Evolutionary conservation across 2,797 vertebrate genomes (phyloP), one percentile per base, ranked within the genome.

Genomic region (Takifugu ocellatus): DNA sequence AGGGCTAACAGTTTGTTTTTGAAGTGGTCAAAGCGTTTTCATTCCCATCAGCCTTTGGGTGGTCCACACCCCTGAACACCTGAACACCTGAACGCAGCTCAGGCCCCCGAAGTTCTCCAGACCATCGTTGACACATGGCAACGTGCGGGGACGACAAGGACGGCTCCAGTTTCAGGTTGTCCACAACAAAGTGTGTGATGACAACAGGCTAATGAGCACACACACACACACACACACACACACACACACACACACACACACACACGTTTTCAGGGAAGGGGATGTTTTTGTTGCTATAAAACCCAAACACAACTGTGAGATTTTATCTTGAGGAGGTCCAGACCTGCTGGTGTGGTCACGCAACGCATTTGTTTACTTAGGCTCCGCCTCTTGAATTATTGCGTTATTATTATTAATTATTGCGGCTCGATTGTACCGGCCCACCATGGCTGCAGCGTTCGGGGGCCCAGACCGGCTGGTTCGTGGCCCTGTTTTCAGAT

Each of bases 171-270:
- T 86, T 86, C 85, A 77, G n/a, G 66, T 81, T 72, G 76, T 82
- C 63, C 69, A 55, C 78, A 78, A 76, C 79, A 77, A 79, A 79
- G 78, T 55, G 50, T 63, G 68, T 33, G 68, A 86, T 86, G 80
- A 83, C 84, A 86, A 82, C 84, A 87, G 67, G 66, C 67, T 81
- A 82, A 85, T 81, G 80, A 83, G 74, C 62, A 27, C 82, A 67
- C 56, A 71, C 68, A 83, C 73, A 73, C 65, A 74, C 56, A 52
- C 31, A 16, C 14, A 51, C 25, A 74, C 72, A 71, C 60, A 71
- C 69, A 17, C 74, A 68, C 79, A 29, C 27, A 2, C 27, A 29
- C 27, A 29, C 27, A 1, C 27, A 29, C 27, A 29, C 27, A 29
- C 27, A 29, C 27, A 29, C 2, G 31, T 33, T 33, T 29, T 53